Evolutionary conservation across 1,140 invertebrate genomes (phyloP).

Genomic region (Ostrea denselamellosa): DNA sequence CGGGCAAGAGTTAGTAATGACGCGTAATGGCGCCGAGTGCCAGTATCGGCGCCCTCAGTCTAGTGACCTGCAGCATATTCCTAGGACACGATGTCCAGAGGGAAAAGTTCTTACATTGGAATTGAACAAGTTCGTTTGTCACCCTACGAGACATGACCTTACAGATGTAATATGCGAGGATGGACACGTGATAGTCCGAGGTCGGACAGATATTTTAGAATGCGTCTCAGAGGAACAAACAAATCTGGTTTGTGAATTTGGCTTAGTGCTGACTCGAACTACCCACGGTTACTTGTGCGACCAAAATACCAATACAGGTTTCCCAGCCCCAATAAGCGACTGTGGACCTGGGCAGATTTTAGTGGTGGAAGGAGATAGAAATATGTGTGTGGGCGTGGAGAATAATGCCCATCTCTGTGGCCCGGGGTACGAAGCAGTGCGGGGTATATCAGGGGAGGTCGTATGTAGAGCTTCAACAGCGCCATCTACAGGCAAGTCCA

Average conservation of each 20-base stretch:
- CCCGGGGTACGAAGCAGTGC: neutral
- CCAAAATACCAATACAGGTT: neutral
- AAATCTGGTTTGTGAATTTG: conserved; percentile 37
- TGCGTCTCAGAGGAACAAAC: conserved; percentile 28
- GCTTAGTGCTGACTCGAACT: neutral
- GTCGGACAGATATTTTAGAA: neutral
- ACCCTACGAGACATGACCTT: neutral
- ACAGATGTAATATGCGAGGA: neutral
- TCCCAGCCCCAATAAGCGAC: no score
- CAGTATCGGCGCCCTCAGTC: neutral
- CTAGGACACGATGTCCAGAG: neutral
- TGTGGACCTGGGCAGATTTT: conserved; percentile 34
- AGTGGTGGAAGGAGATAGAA: neutral
- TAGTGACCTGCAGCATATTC: neutral
- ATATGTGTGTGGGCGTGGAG: conserved; percentile 12
- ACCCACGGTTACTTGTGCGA: neutral
- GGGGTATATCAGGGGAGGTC: neutral
- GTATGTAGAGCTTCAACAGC: neutral
- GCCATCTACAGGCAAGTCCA: neutral
- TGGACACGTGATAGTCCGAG: neutral
- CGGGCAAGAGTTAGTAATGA: neutral
- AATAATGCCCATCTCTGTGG: conserved; percentile 32
- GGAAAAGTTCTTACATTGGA: conserved; percentile 43
- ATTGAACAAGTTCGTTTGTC: conserved; percentile 41
- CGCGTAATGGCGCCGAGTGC: conserved; percentile 24